Evolutionary conservation across 2,888 invertebrate genomes (phyloP), one percentile per base, ranked within the genome.

Genomic region (Calliopum simillimum): DNA sequence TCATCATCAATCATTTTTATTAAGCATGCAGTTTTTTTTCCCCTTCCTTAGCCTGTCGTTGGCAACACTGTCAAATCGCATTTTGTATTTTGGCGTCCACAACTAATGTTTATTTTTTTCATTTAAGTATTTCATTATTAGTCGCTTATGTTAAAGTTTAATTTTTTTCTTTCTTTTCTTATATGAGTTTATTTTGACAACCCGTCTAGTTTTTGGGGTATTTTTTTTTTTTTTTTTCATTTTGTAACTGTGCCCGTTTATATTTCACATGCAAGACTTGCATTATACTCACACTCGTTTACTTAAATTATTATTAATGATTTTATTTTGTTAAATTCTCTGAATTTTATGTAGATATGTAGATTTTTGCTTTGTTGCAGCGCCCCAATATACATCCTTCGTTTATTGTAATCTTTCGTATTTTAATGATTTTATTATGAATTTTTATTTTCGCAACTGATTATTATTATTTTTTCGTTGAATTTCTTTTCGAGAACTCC

Each of bases 21-120:
- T 51, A 51, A 64, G 64, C 41, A 16, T 51, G 41, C 47, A 46
- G 16, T 63, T 63, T 25, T 41, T 2, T 58, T 25, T 25, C n/a
- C 58, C 33, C 8, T 8, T 33, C 33, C 6, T 33, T 33, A 1
- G 61, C 44, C 21, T 44, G 61, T n/a, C n/a, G n/a, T 61, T 61
- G 61, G 61, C 61, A 61, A 61, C 61, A 44, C 61, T 61, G 61
- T 61, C 61, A 61, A 61, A 61, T 61, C 44, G 61, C 61, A 44
- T 43, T 61, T 61, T 61, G 61, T 44, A 44, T 43, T 61, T 19
- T 61, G 58, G 61, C 61, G 44, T 44, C 19, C 61, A 46, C 43
- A 61, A 44, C 61, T 61, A 61, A 61, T 61, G 61, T 61, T 25
- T 33, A 33, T 33, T 33, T 33, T n/a, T 33, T 33, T 33, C 33